phyloP scores from a whole-genome alignment of 2,113 vertebrate species.

The Scomber scombrus region DNA sequence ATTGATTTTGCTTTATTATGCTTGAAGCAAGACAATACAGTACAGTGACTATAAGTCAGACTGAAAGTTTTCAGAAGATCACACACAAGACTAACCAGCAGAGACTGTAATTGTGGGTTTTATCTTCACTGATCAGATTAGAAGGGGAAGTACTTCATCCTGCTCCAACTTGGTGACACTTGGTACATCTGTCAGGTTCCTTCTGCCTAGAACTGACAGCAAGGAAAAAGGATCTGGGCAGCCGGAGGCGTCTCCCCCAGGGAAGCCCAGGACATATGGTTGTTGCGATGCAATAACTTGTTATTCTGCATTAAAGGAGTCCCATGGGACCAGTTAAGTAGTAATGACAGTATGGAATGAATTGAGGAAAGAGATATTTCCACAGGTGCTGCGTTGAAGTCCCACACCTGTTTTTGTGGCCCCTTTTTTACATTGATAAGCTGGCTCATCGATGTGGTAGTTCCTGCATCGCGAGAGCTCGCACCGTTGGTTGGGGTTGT shows the following conservation, averaged over 20 bases:
- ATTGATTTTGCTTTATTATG: background rate
- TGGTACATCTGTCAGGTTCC: constrained; percentile 62
- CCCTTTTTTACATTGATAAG: constrained; percentile 31
- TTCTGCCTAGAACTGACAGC: constrained; percentile 60
- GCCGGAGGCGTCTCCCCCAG: constrained; percentile 64
- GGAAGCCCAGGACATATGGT: constrained; percentile 79
- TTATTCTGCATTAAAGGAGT: constrained; percentile 76
- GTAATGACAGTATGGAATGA: constrained; percentile 76
- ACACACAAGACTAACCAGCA: background rate
- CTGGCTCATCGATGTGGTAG: constrained; percentile 6
- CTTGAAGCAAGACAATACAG: background rate
- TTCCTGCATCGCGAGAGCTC: background rate
- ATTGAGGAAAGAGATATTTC: constrained; percentile 69
- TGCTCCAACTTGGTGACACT: constrained; percentile 30
- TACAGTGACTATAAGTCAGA: background rate
- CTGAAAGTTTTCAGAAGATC: background rate
- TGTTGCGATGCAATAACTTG: constrained; percentile 72
- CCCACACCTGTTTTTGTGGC: constrained; percentile 34
- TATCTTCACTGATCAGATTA: constrained; percentile 12
- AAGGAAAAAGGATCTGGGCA: constrained; percentile 58
- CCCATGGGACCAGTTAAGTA: constrained; percentile 77
- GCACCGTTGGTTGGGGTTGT: background rate
- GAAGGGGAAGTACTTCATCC: constrained; percentile 16
- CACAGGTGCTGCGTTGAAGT: constrained; percentile 60
- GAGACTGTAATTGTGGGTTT: background rate